A percentile compares a stretch with the other conserved stretches of the same genome.
Conservation (phyloP, 2,888 invertebrate genomes). For the Andrena dorsata region DNA sequence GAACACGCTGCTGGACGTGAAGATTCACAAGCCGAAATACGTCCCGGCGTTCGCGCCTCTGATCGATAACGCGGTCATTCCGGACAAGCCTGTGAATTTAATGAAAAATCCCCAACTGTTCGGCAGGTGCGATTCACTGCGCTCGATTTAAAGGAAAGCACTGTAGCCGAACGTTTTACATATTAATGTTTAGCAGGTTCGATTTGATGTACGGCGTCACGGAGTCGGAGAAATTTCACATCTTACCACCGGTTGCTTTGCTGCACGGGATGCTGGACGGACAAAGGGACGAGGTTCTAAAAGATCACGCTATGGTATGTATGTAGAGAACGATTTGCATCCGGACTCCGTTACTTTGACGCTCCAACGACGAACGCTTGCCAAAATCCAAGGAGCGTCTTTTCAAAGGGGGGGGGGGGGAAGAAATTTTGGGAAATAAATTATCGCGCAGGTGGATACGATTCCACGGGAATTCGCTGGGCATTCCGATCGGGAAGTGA, state of each 20-base stretch:
- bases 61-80: constrained; percentile 94
- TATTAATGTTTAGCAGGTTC: constrained; percentile 86
- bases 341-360: not conserved
- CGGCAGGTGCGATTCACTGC: constrained; percentile 88
- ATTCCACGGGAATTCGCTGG: constrained; percentile 10
- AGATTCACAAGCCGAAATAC: constrained; percentile 88
- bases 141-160: no score
- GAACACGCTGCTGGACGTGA: constrained; percentile 79
- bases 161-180: not conserved
- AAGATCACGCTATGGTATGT: constrained; percentile 88
- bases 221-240: constrained; percentile 92
- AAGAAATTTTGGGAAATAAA: not conserved
- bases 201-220: constrained; percentile 95
- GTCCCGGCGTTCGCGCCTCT: constrained; percentile 95
- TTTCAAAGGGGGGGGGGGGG: not conserved
- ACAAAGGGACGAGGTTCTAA: constrained; percentile 91
- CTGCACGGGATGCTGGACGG: constrained; percentile 91
- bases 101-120: constrained; percentile 92
- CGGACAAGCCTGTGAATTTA: constrained; percentile 91
- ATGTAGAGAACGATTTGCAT: not conserved
- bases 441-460: constrained; percentile 20
- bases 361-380: not conserved
- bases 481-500: constrained; percentile 39
- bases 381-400: not conserved
- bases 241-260: constrained; percentile 90